Evolutionary conservation across 2,888 invertebrate species (phyloP), one percentile per base, ranked within the genome.

Genomic region (Hydrotaea diabolus): DNA sequence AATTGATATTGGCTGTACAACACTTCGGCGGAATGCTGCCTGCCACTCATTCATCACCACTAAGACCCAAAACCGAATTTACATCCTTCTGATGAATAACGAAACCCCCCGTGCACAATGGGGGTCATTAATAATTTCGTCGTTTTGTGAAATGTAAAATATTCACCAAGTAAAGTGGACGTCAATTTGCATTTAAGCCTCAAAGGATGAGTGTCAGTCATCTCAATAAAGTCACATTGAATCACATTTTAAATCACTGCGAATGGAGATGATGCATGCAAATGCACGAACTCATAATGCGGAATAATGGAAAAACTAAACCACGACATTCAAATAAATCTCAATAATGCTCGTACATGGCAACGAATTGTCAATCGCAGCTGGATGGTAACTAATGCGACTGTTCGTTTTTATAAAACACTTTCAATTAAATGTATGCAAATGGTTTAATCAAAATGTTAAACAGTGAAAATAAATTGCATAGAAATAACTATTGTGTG

Each of bases 1-100:
- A 73, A 79, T 73, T 73, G 21, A 55, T 64, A 64, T 64, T 71
- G 26, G 15, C 26, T 21, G 43, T 66, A 36, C 11, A 66, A 43
- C 31, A 19, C 21, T 9, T 4, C 31, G 31, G 31, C 31, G 7
- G 31, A 2, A 4, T 31, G 31, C 31, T 7, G 31, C 31, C 31
- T 31, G 62, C 11, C n/a, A 62, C 3, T 21, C 43, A 66, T 66
- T 66, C 66, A 66, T 66, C 66, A 43, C 4, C 21, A 21, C 21
- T 66, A 21, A 39, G 43, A 43, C 36, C 43, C 21, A 19, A n/a
- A 17, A 36, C 31, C 31, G 31, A 62, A 62, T 62, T 21, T 21
- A 13, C n/a, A 43, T 43, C 21, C 21, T 21, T 43, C 21, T 43
- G 66, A 66, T 66, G 43, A 43, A 66, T 66, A 43, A 66, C 66